Evolutionary conservation across 1,140 invertebrate genomes (phyloP), one percentile per base, ranked within the genome.

Genomic region (Leptinotarsa lineolata): DNA sequence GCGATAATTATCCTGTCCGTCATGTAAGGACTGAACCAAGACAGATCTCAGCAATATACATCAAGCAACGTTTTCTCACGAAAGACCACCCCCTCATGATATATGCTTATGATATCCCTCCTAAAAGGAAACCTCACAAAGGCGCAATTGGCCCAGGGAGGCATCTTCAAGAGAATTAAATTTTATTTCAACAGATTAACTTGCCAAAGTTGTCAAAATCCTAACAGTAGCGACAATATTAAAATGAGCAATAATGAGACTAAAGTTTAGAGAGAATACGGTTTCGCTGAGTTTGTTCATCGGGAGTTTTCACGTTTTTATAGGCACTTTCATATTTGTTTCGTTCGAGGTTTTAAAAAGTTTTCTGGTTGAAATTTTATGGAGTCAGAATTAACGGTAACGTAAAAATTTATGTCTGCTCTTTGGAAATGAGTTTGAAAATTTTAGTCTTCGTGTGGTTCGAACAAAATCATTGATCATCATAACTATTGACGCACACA

Each of bases 161-260:
- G 72, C 66, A 70, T 72, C 72, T 65, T 63, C 60, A 22, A 63
- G 77, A 68, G 77, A 76, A 78, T 78, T 78, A 78, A 78, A 78
- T 78, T 78, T 78, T 78, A 78, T 78, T 76, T 76, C 72, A 46
- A 59, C 59, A 78, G 77, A 78, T 78, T 78, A 78, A 78, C 77
- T 76, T 76, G 75, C 72, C 74, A 65, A 74, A 74, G 77, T 78
- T 78, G 77, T 78, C 77, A 78, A 78, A 78, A 59, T 76, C 70
- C 71, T 78, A 78, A 78, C 76, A 60, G 76, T 77, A 73, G 76
- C 70, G 76, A 75, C 73, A 61, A 74, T 73, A 77, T 77, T 77
- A 77, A 77, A 77, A 75, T 69, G 67, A 45, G 67, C 76, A 60
- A 77, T 75, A 70, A 73, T 73, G 70, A 70, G 13, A 30, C 65